A percentile compares a stretch with the other conserved stretches of the same genome.
phyloP scores from a whole-genome alignment of 2,888 invertebrate genomes.

The Cyclophora albipunctata region DNA sequence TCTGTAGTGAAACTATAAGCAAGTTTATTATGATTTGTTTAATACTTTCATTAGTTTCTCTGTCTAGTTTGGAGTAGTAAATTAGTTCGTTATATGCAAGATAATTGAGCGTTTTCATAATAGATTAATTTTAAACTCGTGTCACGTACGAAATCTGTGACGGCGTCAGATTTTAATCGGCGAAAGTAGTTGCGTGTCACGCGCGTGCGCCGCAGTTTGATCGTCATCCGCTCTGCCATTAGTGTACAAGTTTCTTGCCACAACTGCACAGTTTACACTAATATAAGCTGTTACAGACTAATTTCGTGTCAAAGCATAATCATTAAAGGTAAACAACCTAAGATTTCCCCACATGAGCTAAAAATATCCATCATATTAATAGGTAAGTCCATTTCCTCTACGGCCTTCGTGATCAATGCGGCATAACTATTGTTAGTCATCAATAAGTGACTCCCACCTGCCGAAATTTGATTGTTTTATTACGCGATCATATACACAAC shows the following conservation, averaged over 20 bases:
- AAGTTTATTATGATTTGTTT: no score
- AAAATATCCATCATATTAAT: no score
- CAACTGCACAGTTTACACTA: slow-evolving; percentile 25
- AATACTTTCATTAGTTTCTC: no score
- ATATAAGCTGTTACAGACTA: slow-evolving; percentile 20
- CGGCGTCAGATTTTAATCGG: slow-evolving; percentile 55
- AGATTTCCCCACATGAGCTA: no score
- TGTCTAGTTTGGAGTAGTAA: no score
- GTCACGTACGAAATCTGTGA: slow-evolving; percentile 48
- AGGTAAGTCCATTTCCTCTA: no score
- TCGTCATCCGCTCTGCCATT: slow-evolving; percentile 30
- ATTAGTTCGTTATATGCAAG: no score
- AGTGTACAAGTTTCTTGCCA: slow-evolving; percentile 24
- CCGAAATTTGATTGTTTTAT: slow-evolving; percentile 26
- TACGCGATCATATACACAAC: slow-evolving; percentile 26
- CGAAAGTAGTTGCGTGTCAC: slow-evolving; percentile 65
- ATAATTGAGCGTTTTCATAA: no score
- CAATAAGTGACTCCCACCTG: slow-evolving; percentile 23
- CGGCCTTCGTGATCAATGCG: slow-evolving; percentile 9
- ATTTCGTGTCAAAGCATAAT: no score
- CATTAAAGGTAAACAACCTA: no score
- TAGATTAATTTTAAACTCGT: slow-evolving; percentile 24
- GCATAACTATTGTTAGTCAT: slow-evolving; percentile 13
- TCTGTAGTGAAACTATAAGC: no score
- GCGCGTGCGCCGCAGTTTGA: slow-evolving; percentile 50